Base-by-base conservation (phyloP, 2,113 vertebrate species). In the Pimephales promelas region DNA sequence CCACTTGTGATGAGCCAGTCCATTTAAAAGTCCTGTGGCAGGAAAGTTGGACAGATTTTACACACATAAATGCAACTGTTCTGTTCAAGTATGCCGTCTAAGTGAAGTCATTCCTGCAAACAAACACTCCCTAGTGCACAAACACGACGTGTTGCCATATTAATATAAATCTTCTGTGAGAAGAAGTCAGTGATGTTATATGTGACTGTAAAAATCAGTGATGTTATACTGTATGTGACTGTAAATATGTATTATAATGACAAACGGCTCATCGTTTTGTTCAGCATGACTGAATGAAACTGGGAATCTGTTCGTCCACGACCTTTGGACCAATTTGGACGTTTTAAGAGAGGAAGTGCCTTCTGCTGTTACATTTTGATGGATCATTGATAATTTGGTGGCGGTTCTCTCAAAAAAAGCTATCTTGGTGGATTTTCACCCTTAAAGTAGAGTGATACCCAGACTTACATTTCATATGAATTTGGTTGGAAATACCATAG, bases 321-420 rank as follows among this genome's bases (percentile, higher is more conserved):
- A 84, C 74, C n/a, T 84, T 54, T 84, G 74, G 36, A 66, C 74
- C 62, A 56, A 14, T 64, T 62, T 49, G 68, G 64, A 81, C 22
- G 2, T 6, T 68, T 68, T 81, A 24, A 54, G 59, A 83, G 72
- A 68, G 82, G 59, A 81, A 81, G 22, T 43, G 31, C 9, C 71
- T 43, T 72, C 34, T 57, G 8, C 49, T 40, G 16, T 70, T 52
- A 75, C 59, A 54, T 78, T 22, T 57, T 20, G 31, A 66, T 64
- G 43, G 64, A 68, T 40, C 22, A 45, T 56, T 64, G 34, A 68
- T 62, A 18, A 31, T 70, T 10, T 45, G 59, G 20, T 40, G 34
- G 82, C 4, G 24, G 49, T 78, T 47, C 8, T 36, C 34, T 73
- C 36, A 5, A 74, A n/a, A 31, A 18, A 45, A 59, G 45, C 7